phyloP scores from a whole-genome alignment of 2,888 invertebrate genomes.

The Baronia brevicornis region DNA sequence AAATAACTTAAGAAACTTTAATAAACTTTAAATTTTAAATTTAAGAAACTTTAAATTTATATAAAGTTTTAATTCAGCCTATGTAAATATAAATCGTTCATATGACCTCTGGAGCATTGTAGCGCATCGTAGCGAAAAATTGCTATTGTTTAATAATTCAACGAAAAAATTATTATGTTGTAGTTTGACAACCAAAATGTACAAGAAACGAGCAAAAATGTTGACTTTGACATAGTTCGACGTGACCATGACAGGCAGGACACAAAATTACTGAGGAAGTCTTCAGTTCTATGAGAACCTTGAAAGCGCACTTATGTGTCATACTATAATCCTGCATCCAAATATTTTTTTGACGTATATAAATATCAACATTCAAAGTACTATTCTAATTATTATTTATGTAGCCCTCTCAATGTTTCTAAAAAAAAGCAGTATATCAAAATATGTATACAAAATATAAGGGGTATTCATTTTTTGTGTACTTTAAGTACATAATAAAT shows the following conservation, averaged over 20 bases:
- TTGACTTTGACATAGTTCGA: conserved; percentile 69
- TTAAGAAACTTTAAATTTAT: no score
- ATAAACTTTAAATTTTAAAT: no score
- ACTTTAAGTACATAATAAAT: no score
- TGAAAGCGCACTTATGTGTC: conserved; percentile 14
- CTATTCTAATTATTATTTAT: no score
- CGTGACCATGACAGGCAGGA: conserved; percentile 18
- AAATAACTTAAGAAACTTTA: no score
- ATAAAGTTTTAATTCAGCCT: conserved; percentile 2
- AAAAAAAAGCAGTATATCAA: no score
- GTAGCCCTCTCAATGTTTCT: no score
- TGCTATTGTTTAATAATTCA: conserved; percentile 45
- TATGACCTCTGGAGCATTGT: conserved; percentile 56
- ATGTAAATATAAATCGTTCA: conserved; percentile 22
- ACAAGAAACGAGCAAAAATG: conserved; percentile 33
- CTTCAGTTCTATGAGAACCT: not conserved
- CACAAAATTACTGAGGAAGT: conserved; percentile 14
- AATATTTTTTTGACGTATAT: no score
- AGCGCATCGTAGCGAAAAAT: conserved; percentile 71
- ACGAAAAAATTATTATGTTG: conserved; percentile 50
- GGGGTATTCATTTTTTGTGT: no score
- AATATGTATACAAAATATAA: no score
- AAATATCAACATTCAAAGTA: no score
- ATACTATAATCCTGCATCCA: no score
- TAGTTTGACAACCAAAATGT: conserved; percentile 41